Percentiles rank a stretch among this genome's conserved stretches.
Conservation (phyloP, 2,113 vertebrate species). For the Nymphicus hollandicus region DNA sequence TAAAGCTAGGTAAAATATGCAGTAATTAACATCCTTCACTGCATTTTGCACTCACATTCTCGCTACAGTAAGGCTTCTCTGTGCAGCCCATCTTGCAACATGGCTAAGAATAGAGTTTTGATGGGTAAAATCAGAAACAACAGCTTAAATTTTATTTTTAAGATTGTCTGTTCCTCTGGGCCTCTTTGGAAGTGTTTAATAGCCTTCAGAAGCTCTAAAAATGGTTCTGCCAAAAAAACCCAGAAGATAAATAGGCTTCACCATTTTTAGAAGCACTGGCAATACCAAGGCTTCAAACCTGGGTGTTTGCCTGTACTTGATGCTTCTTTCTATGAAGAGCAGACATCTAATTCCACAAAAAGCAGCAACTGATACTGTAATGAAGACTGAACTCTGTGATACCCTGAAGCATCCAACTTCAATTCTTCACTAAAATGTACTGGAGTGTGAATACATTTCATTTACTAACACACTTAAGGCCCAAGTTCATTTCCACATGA, state of each 20-base stretch:
- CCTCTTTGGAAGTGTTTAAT: not conserved
- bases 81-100: not conserved
- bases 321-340: not conserved
- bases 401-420: not conserved
- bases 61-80: fast-evolving
- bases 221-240: not conserved
- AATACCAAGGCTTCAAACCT: not conserved
- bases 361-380: not conserved
- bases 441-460: not conserved
- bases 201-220: not conserved
- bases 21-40: not conserved
- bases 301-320: not conserved
- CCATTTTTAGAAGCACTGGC: not conserved
- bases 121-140: not conserved
- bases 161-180: not conserved
- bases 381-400: fast-evolving
- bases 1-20: not conserved
- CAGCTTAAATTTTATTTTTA: not conserved
- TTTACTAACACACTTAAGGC: not conserved
- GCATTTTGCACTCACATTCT: not conserved
- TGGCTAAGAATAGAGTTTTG: not conserved
- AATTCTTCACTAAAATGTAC: not conserved
- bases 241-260: not conserved
- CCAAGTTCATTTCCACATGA: not conserved
- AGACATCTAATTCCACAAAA: not conserved